These are phyloP conservation scores for Arctocebus calabarensis DNA, from an alignment of 2,797 vertebrate genomes.

Conservation along the genomic window DNA sequence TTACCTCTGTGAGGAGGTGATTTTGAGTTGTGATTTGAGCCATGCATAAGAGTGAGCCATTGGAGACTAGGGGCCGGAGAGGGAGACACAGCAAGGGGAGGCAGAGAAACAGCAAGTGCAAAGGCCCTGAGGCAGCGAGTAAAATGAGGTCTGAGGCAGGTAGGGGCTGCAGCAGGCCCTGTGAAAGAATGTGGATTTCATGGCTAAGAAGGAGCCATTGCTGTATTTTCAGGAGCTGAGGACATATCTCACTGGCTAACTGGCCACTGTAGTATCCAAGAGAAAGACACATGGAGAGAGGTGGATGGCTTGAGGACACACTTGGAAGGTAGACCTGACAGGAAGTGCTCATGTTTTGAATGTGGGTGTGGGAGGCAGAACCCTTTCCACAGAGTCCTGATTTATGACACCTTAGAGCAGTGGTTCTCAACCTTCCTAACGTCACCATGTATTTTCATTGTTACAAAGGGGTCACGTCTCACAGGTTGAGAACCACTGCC, in stretches of 20 bases:
- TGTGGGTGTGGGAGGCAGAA: neutral
- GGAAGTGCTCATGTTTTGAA: neutral
- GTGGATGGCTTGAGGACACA: neutral
- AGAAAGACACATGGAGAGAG: fast-evolving
- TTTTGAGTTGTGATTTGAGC: neutral
- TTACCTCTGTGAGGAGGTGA: neutral
- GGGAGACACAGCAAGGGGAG: no score
- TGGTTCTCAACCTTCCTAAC: no score
- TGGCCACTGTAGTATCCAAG: neutral
- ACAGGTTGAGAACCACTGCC: neutral
- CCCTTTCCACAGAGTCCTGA: neutral
- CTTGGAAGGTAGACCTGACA: neutral
- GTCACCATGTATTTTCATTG: no score
- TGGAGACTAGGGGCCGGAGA: neutral
- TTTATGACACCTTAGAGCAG: neutral
- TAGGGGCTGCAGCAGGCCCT: neutral
- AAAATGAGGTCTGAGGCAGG: neutral
- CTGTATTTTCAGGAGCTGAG: neutral
- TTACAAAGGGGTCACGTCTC: no score
- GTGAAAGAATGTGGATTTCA: neutral
- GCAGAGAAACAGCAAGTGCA: neutral
- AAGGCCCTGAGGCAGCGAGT: neutral
- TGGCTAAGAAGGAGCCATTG: neutral
- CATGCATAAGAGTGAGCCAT: neutral
- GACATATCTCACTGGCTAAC: no score